Conservation (phyloP, 2,113 vertebrate species). For the Galemys pyrenaicus region DNA sequence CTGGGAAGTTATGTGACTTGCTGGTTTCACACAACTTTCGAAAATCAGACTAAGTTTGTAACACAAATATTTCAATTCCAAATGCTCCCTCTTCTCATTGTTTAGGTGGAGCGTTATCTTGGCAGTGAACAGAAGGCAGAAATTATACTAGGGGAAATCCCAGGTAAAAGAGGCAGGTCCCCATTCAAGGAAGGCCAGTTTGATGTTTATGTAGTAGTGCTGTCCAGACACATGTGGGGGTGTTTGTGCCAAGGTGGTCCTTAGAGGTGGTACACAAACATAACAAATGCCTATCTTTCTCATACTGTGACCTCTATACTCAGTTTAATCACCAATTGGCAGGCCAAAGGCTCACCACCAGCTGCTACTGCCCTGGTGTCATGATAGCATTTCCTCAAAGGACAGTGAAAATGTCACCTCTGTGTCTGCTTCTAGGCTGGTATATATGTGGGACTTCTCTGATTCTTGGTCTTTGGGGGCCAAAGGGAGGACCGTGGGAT, state of each 20-base stretch:
- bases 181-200: not conserved
- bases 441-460: constrained; percentile 89
- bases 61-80: not conserved
- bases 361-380: constrained; percentile 87
- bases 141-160: not conserved
- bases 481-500: not conserved
- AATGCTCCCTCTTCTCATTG: not conserved
- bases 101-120: not conserved
- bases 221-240: constrained; percentile 78
- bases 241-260: constrained; percentile 82
- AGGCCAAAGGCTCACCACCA: constrained; percentile 86
- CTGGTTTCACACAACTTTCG: not conserved
- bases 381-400: constrained; percentile 88
- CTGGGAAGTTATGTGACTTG: not conserved
- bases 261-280: constrained; percentile 86
- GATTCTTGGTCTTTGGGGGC: constrained; percentile 86
- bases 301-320: constrained; percentile 86
- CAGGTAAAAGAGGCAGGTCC: not conserved
- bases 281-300: constrained; percentile 87
- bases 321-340: constrained; percentile 87
- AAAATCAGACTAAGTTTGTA: not conserved
- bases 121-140: not conserved
- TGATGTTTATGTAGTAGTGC: not conserved
- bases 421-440: constrained; percentile 85
- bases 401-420: constrained; percentile 84